These are phyloP conservation scores for Cephalopholis sonnerati DNA, from an alignment of 2,113 vertebrate species.

Conservation along the genomic window DNA sequence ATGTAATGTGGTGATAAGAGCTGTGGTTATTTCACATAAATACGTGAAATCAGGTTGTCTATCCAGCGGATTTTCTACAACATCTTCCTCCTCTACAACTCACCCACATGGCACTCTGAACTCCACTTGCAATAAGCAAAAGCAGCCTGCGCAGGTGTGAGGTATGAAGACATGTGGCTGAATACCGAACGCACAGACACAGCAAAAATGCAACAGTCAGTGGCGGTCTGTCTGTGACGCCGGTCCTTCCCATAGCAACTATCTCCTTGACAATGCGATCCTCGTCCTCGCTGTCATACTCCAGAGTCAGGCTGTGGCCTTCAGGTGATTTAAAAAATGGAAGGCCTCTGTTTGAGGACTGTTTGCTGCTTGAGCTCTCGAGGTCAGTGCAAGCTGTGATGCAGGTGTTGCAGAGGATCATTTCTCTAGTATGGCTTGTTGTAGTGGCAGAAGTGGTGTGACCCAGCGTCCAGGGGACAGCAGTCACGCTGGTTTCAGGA, in stretches of 20 bases:
- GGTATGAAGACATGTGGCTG: constrained; percentile 68
- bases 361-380: not conserved
- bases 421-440: not conserved
- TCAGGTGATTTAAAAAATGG: constrained; percentile 62
- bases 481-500: constrained; percentile 13
- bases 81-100: constrained; percentile 37
- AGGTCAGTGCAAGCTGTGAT: constrained; percentile 26
- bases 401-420: constrained; percentile 64
- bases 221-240: constrained; percentile 42
- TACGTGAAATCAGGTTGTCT: too few species aligned
- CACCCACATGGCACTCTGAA: constrained; percentile 84
- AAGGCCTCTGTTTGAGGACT: not conserved
- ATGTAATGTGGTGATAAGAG: too few species aligned
- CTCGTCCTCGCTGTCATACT: constrained; percentile 68
- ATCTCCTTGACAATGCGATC: constrained; percentile 76
- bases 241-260: constrained; percentile 51
- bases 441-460: not conserved
- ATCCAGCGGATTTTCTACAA: not conserved
- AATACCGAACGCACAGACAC: constrained; percentile 81
- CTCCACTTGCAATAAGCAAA: constrained; percentile 79
- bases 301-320: constrained; percentile 67
- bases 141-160: constrained; percentile 83
- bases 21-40: too few species aligned
- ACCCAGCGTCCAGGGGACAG: constrained; percentile 39
- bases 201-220: constrained; percentile 80